A percentile compares a stretch with the other conserved stretches of the same genome.
These are phyloP conservation scores for Salvator merianae DNA, from an alignment of 2,113 vertebrate genomes.

Conservation along the genomic window DNA sequence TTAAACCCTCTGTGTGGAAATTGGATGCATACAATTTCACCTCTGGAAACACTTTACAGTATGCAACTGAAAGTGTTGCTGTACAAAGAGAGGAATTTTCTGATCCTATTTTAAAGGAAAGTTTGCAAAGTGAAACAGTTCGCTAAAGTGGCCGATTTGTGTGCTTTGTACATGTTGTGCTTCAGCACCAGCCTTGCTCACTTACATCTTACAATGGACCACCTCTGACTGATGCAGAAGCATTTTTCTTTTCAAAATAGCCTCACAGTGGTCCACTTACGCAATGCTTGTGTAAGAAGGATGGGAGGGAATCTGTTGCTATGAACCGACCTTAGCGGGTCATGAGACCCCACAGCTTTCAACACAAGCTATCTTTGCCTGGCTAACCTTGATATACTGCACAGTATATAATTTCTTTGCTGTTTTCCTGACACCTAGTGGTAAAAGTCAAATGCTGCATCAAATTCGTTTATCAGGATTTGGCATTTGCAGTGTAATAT, in stretches of 20 bases:
- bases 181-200: no score
- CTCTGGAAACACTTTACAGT: no score
- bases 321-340: background rate
- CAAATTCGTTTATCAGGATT: slow-evolving; percentile 1
- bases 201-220: background rate
- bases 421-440: slow-evolving; percentile 60
- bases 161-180: no score
- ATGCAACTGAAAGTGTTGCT: no score
- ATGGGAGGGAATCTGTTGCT: background rate
- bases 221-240: background rate
- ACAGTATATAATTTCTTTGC: background rate
- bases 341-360: background rate
- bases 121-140: no score
- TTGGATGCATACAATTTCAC: no score
- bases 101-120: no score
- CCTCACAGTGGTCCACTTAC: background rate
- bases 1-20: no score
- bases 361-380: background rate
- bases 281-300: background rate
- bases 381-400: no score
- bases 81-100: no score
- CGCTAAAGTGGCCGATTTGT: no score
- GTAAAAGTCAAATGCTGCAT: slow-evolving; percentile 13
- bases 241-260: background rate
- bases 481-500: no score